Evolutionary conservation across 37 sponge, comb jelly and placozoan genomes (phyloP).

Genomic region (Halisarca cf. caerulea): DNA sequence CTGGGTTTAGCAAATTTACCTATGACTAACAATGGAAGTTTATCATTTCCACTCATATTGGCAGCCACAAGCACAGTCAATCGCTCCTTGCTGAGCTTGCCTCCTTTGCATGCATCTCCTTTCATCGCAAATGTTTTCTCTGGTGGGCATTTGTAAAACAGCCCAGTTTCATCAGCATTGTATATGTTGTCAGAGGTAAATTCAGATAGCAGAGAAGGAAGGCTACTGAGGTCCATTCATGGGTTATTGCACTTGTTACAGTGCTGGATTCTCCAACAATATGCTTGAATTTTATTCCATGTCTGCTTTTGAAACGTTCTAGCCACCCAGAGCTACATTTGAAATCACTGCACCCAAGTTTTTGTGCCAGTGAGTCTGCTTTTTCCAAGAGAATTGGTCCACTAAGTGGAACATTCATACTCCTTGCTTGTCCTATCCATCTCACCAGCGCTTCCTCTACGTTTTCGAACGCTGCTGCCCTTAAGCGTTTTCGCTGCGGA

Average conservation of each 20-base stretch:
- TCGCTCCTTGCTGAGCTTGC: constrained; percentile 22
- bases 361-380: constrained; percentile 8
- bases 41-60: constrained; percentile 31
- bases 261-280: constrained; percentile 2
- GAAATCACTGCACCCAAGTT: not conserved
- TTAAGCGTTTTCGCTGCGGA: too few species aligned
- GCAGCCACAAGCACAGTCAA: constrained; percentile 23
- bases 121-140: constrained; percentile 17
- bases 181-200: not conserved
- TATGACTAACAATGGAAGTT: constrained; percentile 27
- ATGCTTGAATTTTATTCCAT: constrained; percentile 2
- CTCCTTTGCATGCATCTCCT: constrained; percentile 26
- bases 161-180: constrained; percentile 35
- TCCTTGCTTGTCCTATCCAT: constrained; percentile 6
- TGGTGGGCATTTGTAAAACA: constrained; percentile 9
- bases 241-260: not conserved
- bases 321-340: constrained; percentile 14
- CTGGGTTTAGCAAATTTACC: constrained; percentile 30
- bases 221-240: not conserved
- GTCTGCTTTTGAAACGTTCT: not conserved
- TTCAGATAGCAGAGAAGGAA: constrained; percentile 5
- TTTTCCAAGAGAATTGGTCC: constrained; percentile 9
- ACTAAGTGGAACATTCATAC: not conserved
- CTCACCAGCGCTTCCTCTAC: not conserved
- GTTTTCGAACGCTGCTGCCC: too few species aligned